phyloP scores from a whole-genome alignment of 2,888 invertebrate species.

The Diarsia mendica region DNA sequence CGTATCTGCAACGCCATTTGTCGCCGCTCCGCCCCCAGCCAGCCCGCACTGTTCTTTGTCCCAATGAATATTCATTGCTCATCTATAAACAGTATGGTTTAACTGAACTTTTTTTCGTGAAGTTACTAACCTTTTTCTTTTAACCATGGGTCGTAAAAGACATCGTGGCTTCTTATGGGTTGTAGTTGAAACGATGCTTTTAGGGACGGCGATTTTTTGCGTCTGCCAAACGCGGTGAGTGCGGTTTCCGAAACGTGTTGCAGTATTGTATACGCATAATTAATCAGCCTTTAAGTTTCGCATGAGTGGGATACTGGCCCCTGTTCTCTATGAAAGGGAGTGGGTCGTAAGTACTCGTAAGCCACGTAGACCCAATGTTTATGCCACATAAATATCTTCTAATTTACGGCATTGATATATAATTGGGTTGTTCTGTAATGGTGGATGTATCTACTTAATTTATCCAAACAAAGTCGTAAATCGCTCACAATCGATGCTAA shows the following conservation, averaged over 20 bases:
- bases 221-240: background rate
- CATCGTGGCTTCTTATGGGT: constrained; percentile 19
- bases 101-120: constrained; percentile 35
- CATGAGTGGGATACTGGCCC: background rate
- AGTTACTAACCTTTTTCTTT: constrained; percentile 38
- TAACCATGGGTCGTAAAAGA: constrained; percentile 34
- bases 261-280: constrained; percentile 5
- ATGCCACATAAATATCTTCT: background rate
- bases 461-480: background rate
- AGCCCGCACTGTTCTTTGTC: constrained; percentile 69
- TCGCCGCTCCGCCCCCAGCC: constrained; percentile 64
- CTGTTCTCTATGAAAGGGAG: background rate
- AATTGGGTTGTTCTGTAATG: background rate
- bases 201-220: background rate
- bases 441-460: background rate
- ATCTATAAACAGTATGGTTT: constrained; percentile 66
- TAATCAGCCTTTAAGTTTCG: background rate
- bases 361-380: background rate
- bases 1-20: constrained; percentile 77
- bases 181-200: constrained; percentile 10
- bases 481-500: background rate
- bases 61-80: constrained; percentile 79
- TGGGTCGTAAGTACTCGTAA: no score
- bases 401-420: background rate
- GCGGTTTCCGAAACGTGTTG: background rate